Base-by-base conservation (phyloP, 1,140 invertebrate species). In the Geopemphigus sp. region DNA sequence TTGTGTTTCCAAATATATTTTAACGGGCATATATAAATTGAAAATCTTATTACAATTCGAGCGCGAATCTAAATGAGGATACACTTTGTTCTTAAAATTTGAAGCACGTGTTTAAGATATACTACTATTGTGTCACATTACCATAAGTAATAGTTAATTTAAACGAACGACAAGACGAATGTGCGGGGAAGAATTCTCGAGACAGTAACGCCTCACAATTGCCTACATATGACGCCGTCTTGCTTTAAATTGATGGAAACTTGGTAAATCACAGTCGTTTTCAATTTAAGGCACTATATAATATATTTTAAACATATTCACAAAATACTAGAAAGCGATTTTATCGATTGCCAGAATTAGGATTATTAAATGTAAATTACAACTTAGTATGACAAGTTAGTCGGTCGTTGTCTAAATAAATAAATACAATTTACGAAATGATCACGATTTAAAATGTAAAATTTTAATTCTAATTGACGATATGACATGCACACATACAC, bases 201-300 rank as follows among this genome's bases (percentile, higher is more conserved):
- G 68, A 54, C 68, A 29, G 47, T n/a, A 17, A 72, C 15, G 50
- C 50, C 8, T 5, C 22, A 72, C 50, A 29, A 72, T 72, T 72
- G 68, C 68, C 68, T 72, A 72, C 3, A 54, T 47, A 72, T 24
- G 22, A 29, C 68, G 68, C 68, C 50, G 68, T 12, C 50, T n/a
- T 54, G 26, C 10, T 54, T 29, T n/a, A 72, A 72, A 72, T 54
- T 54, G 24, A 72, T 54, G 19, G 24, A 29, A 54, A 72, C 17
- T 53, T 72, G 54, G 47, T 72, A 72, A 72, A 72, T 72, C 50
- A 72, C 47, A 54, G 17, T n/a, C 47, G 68, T 72, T 72, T 72
- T 54, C 47, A 54, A 72, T 72, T 54, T 72, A 72, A 72, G 54
- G 53, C 1, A n/a, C 10, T 19, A n/a, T 54, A 14, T 53, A 54